phyloP scores from a whole-genome alignment of 2,888 invertebrate genomes.

The Leucophenga maculata region DNA sequence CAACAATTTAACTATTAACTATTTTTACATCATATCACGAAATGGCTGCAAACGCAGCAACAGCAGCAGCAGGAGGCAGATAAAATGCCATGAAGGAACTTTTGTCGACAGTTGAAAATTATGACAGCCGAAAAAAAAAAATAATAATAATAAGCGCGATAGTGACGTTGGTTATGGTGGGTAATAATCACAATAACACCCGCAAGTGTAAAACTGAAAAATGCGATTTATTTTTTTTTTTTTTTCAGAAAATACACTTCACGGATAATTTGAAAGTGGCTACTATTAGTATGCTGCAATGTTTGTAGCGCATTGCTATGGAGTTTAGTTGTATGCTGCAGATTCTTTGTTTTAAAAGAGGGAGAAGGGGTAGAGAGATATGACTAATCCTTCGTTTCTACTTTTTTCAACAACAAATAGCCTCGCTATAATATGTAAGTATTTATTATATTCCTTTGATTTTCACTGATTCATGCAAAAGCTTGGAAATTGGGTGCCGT shows the following conservation, averaged over 20 bases:
- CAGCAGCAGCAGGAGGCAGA: background rate
- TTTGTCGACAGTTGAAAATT: conserved; percentile 38
- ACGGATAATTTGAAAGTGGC: no score
- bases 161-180: background rate
- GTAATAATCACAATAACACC: conserved; percentile 54
- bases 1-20: conserved; percentile 48
- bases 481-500: no score
- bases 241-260: background rate
- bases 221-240: conserved; percentile 10
- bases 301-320: no score
- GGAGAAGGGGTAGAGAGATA: no score
- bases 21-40: conserved; percentile 36
- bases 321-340: background rate
- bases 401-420: no score
- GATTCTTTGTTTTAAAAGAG: no score
- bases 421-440: no score
- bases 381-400: no score
- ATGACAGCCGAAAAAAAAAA: conserved; percentile 17
- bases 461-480: no score
- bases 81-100: conserved; percentile 35
- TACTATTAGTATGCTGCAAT: no score
- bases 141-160: conserved; percentile 1
- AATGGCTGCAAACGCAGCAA: background rate
- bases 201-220: conserved; percentile 65
- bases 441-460: no score